A percentile compares a stretch with the other conserved stretches of the same genome.
These are phyloP conservation scores for Eristalis pertinax DNA, from an alignment of 2,888 invertebrate species.

Conservation along the genomic window DNA sequence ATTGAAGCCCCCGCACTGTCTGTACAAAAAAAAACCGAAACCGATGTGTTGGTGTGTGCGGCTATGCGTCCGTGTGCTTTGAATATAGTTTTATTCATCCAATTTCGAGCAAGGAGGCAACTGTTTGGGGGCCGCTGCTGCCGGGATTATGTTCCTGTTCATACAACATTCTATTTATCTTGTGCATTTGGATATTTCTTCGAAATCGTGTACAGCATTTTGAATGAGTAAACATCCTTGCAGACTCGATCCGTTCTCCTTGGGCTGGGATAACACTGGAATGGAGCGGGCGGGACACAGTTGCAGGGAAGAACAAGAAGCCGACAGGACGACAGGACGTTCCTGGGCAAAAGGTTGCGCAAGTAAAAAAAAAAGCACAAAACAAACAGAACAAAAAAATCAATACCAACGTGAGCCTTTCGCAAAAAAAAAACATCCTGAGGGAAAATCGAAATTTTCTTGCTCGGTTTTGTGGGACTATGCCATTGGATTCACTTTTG, in stretches of 20 bases:
- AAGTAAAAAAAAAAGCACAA: neutral
- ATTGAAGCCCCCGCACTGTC: constrained; percentile 30
- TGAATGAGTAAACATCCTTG: constrained; percentile 51
- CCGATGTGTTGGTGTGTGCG: neutral
- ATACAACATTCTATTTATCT: constrained; percentile 55
- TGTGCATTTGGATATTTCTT: constrained; percentile 61
- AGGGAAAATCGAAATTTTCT: constrained; percentile 39
- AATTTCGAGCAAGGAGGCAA: constrained; percentile 34
- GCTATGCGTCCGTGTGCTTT: constrained; percentile 9
- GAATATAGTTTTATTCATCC: constrained; percentile 54
- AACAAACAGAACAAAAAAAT: constrained; percentile 22
- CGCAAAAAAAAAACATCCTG: constrained; percentile 39
- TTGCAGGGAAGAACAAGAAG: neutral
- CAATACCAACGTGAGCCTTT: constrained; percentile 37
- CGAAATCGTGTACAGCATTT: constrained; percentile 56
- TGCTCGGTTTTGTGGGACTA: neutral
- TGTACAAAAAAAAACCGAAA: constrained; percentile 16
- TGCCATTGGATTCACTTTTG: neutral
- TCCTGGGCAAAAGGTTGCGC: neutral
- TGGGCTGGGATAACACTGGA: neutral
- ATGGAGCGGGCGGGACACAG: neutral
- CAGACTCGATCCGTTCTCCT: constrained; percentile 16
- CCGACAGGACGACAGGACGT: neutral
- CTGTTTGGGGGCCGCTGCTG: neutral
- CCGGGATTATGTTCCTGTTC: constrained; percentile 39